Percentiles rank a stretch among this genome's conserved stretches.
These are phyloP conservation scores for Bombus superbus DNA, from an alignment of 1,140 invertebrate species.

Conservation along the genomic window DNA sequence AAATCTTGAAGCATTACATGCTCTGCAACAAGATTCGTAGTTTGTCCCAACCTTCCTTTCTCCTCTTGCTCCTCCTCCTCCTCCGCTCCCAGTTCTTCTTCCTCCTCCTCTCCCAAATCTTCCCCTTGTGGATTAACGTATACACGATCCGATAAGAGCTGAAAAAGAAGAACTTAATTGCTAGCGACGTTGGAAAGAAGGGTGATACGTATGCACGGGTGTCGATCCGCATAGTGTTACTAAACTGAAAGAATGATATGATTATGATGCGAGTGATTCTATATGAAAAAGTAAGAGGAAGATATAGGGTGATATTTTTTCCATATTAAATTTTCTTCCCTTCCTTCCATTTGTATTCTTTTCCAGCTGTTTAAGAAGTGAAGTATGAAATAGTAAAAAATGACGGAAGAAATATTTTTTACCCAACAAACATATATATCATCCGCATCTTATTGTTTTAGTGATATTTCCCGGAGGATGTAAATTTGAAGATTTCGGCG, in stretches of 20 bases:
- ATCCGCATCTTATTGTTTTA: neutral
- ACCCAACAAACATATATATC: neutral
- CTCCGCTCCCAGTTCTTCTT: conserved; percentile 24
- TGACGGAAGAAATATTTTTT: neutral
- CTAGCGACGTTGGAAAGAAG: neutral
- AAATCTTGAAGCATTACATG: neutral
- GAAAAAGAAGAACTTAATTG: conserved; percentile 2
- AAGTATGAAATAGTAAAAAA: neutral
- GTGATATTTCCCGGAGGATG: neutral
- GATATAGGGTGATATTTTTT: neutral
- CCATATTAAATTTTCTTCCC: neutral
- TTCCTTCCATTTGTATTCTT: neutral
- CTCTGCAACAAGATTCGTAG: neutral
- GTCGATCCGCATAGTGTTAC: neutral
- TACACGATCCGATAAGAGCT: conserved; percentile 49
- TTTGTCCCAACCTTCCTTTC: conserved; percentile 17
- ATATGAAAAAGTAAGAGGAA: neutral
- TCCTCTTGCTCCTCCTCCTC: conserved; percentile 23
- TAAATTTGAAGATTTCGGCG: neutral
- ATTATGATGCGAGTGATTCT: neutral
- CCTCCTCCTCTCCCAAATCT: neutral
- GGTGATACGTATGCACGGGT: neutral
- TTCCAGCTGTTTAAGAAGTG: neutral
- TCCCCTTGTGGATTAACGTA: conserved; percentile 55
- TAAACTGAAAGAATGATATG: neutral